phyloP scores from a whole-genome alignment of 2,797 vertebrate species.

The Scolopax bukidnonensis region DNA sequence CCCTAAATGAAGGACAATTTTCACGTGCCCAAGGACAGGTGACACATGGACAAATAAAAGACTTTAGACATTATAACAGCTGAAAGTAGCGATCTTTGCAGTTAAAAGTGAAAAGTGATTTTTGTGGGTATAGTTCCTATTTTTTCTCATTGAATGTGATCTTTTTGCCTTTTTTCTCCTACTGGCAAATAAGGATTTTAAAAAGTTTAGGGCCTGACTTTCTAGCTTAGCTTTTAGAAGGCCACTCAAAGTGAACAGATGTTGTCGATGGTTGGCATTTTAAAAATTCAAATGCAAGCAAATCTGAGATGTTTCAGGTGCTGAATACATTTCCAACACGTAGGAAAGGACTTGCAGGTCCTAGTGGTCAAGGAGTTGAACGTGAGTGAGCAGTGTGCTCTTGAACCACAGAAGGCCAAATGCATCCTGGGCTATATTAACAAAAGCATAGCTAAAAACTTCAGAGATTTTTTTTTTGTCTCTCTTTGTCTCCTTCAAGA shows the following conservation, averaged over 20 bases:
- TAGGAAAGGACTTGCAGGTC: background rate
- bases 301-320: background rate
- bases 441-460: background rate
- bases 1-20: background rate
- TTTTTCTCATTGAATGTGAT: background rate
- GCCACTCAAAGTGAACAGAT: background rate
- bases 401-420: background rate
- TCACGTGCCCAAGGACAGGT: background rate
- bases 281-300: background rate
- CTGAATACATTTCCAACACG: background rate
- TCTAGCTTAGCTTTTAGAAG: background rate
- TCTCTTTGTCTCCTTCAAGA: background rate
- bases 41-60: background rate
- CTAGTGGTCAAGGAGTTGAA: background rate
- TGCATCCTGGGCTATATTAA: background rate
- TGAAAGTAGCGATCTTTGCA: background rate
- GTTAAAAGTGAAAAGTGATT: background rate
- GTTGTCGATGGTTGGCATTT: background rate
- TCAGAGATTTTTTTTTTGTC: background rate
- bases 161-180: background rate
- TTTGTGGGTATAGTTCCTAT: background rate
- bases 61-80: background rate
- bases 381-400: background rate
- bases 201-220: background rate
- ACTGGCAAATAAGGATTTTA: background rate